Percentiles rank a stretch among this genome's conserved stretches.
Conservation (phyloP, 2,113 vertebrate genomes). For the Paracanthobrama guichenoti region DNA sequence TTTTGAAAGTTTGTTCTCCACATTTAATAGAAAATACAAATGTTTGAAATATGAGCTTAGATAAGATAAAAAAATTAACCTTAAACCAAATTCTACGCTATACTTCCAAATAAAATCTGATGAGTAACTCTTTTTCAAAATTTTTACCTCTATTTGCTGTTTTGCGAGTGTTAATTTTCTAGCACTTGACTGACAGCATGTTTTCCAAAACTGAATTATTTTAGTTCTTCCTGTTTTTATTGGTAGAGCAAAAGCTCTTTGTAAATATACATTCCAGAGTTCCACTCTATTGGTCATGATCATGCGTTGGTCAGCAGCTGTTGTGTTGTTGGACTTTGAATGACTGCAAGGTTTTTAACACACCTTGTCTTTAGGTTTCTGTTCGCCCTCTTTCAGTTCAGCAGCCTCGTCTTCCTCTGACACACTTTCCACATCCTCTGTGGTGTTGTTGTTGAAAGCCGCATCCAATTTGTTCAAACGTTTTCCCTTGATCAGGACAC, state of each 20-base stretch:
- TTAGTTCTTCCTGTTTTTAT: neutral
- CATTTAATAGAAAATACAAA: neutral
- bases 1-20: neutral
- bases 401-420: slow-evolving; percentile 95
- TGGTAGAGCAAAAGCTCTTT: neutral
- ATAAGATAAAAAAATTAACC: neutral
- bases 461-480: slow-evolving; percentile 84
- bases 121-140: neutral
- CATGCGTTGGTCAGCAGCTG: neutral
- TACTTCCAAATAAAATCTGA: neutral
- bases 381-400: slow-evolving; percentile 78
- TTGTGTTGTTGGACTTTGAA: neutral
- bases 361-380: slow-evolving; percentile 71
- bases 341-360: neutral
- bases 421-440: slow-evolving; percentile 80
- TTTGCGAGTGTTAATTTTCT: neutral
- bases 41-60: too few species aligned
- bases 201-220: neutral
- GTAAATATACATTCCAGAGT: neutral
- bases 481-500: slow-evolving; percentile 92
- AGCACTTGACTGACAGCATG: neutral
- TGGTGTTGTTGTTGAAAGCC: slow-evolving; percentile 65
- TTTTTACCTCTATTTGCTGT: neutral
- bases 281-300: neutral
- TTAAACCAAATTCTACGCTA: neutral